Evolutionary conservation across 2,797 vertebrate genomes (phyloP).

Genomic region (Scolopax bukidnonensis): DNA sequence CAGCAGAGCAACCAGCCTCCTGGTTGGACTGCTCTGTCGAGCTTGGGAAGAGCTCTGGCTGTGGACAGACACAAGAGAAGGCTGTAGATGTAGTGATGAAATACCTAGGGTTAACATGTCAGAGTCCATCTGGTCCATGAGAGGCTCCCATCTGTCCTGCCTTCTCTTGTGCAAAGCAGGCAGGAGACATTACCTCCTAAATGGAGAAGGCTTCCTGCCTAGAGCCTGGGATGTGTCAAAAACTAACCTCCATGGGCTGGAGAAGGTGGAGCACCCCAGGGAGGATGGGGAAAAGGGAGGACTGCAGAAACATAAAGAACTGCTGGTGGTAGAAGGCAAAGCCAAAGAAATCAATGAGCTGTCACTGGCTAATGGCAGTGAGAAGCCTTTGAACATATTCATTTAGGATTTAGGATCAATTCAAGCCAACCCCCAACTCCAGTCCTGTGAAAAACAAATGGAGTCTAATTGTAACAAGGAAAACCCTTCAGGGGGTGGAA

Average conservation of each 20-base stretch:
- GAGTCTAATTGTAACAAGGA: background rate
- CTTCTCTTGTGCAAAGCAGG: background rate
- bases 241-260: background rate
- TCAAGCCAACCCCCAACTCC: background rate
- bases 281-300: background rate
- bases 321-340: background rate
- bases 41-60: background rate
- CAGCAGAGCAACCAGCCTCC: background rate
- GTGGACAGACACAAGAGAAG: background rate
- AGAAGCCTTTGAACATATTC: background rate
- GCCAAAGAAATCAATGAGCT: background rate
- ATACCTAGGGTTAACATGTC: background rate
- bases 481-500: background rate
- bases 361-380: background rate
- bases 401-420: background rate
- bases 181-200: background rate
- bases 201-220: background rate
- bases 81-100: background rate
- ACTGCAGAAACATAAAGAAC: background rate
- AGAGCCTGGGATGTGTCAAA: background rate
- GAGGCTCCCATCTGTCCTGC: background rate
- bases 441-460: background rate
- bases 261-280: background rate
- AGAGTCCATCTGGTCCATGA: background rate
- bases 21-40: background rate